phyloP scores from a whole-genome alignment of 2,113 vertebrate genomes.

The Meleagris gallopavo region DNA sequence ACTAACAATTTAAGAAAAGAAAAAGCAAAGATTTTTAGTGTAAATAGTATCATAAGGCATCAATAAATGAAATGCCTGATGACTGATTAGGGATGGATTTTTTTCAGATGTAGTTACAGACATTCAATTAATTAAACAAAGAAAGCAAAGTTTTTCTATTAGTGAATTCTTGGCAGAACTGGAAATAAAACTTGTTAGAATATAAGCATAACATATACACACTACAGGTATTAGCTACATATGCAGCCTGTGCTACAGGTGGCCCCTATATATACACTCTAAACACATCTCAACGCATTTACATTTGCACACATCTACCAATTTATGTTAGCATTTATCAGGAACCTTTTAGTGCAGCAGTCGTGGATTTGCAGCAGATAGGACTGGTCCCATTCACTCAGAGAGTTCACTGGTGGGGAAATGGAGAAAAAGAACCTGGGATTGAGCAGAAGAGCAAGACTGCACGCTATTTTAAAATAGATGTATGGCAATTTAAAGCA shows the following conservation, averaged over 20 bases:
- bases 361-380: fast-evolving
- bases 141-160: neutral
- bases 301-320: neutral
- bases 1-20: neutral
- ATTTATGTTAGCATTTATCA: neutral
- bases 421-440: neutral
- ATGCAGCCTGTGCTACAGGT: neutral
- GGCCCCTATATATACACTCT: neutral
- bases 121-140: neutral
- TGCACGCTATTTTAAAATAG: neutral
- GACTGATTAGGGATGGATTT: neutral
- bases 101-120: neutral
- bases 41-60: neutral
- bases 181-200: neutral
- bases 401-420: neutral
- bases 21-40: neutral
- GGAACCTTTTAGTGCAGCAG: neutral
- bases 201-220: neutral
- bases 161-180: neutral
- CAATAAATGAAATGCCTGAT: neutral
- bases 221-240: neutral
- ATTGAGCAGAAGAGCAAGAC: neutral
- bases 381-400: neutral
- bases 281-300: neutral
- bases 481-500: neutral